A percentile compares a stretch with the other conserved stretches of the same genome.
Evolutionary conservation across 2,797 vertebrate genomes (phyloP).

Genomic region (Dallia pectoralis): DNA sequence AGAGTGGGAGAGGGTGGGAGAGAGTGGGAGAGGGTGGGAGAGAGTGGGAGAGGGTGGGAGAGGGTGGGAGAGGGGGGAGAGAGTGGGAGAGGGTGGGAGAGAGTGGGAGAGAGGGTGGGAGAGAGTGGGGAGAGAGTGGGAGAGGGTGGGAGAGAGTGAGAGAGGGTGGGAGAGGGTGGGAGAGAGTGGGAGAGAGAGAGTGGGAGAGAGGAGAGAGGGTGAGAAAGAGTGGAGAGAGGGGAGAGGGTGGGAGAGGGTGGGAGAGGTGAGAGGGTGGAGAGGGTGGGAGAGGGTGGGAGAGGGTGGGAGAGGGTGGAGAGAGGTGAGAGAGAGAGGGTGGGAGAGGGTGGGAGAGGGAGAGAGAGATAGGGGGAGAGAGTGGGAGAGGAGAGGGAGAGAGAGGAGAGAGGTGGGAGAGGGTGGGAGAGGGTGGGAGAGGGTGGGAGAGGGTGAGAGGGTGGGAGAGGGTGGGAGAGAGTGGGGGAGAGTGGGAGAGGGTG

Average conservation of each 20-base stretch:
- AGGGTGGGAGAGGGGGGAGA: constrained; percentile 24
- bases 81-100: constrained; percentile 29
- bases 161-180: constrained; percentile 16
- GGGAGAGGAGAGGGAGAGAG: constrained; percentile 36
- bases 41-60: constrained; percentile 10
- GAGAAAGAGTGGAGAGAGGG: background rate
- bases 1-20: constrained; percentile 9
- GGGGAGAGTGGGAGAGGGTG: constrained; percentile 27
- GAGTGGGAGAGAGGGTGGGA: constrained; percentile 14
- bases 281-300: constrained; percentile 14
- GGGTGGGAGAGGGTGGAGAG: background rate
- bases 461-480: background rate
- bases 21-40: constrained; percentile 1
- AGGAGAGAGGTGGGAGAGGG: constrained; percentile 20
- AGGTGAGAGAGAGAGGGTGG: background rate
- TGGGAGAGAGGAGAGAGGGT: constrained; percentile 4
- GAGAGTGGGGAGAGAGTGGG: constrained; percentile 13
- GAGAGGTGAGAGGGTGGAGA: constrained; percentile 2
- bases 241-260: constrained; percentile 15
- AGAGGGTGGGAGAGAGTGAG: background rate
- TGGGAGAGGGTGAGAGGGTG: background rate
- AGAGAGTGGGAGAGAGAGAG: constrained; percentile 7
- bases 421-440: constrained; percentile 14
- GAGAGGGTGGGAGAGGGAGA: constrained; percentile 26
- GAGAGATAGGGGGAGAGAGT: constrained; percentile 3